Evolutionary conservation across 2,888 invertebrate species (phyloP), one percentile per base, ranked within the genome.

Genomic region (Ophion ellenae): DNA sequence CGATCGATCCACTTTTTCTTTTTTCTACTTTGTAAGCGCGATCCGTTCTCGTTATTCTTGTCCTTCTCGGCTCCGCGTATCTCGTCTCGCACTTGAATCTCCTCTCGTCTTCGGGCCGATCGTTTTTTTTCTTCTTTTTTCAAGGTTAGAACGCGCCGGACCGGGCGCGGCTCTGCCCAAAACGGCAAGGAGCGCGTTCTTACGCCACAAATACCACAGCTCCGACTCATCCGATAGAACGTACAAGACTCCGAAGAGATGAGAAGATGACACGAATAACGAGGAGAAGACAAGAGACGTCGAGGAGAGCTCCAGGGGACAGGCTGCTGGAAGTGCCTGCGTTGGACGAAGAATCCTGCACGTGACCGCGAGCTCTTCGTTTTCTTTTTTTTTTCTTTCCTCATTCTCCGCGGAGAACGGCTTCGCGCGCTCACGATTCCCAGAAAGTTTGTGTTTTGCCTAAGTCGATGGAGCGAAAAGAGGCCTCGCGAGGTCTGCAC

Each of bases 391-490:
- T 24, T 9, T 47, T 47, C 36, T 14, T 7, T 17, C 10, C 59
- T 6, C 63, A n/a, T 61, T 40, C 36, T 81, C 66, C 77, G 24
- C 61, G 76, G 69, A 45, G 14, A 66, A 36, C 36, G 61, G 36
- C 45, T 53, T 66, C 53, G 61, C 75, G 59, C 69, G 74, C 59
- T 74, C 63, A 69, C 5, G 61, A 61, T 85, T 85, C 82, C 85
- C 85, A 76, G 82, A 79, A 82, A 82, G n/a, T 82, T 76, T 36
- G 80, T 86, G 85, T 88, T 88, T 87, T 80, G 84, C 81, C 86
- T 83, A 87, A 86, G 85, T 87, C 87, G 85, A 86, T 40, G 79
- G 71, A 82, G 79, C 85, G 79, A 76, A 66, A 82, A 82, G 64
- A 40, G 70, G 78, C 36, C 57, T 28, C 63, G 32, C n/a, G 36